These are phyloP conservation scores for Rhipidura dahli DNA, from an alignment of 2,113 vertebrate species.

Conservation along the genomic window DNA sequence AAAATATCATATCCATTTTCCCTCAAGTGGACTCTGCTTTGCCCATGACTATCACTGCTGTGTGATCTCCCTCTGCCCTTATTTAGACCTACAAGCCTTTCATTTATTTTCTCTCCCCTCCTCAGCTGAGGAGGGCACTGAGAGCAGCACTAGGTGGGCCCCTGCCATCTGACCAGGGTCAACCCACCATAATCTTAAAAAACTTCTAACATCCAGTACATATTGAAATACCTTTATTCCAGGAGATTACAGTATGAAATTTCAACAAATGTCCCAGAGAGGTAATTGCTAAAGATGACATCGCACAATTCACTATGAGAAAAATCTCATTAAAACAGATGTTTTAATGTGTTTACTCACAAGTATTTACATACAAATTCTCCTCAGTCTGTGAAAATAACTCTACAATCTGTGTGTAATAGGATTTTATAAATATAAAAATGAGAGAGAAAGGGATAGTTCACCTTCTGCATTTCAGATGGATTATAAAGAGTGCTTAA, in stretches of 20 bases:
- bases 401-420: neutral
- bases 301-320: neutral
- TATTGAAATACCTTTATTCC: neutral
- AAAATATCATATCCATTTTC: neutral
- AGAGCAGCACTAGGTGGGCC: neutral
- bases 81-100: neutral
- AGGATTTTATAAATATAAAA: neutral
- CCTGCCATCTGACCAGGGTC: neutral
- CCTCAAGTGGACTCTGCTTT: neutral
- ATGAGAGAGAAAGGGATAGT: neutral
- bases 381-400: neutral
- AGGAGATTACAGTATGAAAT: neutral
- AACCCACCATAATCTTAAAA: neutral
- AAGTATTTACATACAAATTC: neutral
- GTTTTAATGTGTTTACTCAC: neutral
- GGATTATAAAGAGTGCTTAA: neutral
- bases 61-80: neutral
- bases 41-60: neutral
- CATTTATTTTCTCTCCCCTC: neutral
- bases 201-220: neutral
- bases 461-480: neutral
- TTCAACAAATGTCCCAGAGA: neutral
- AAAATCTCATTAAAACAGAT: neutral
- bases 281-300: neutral
- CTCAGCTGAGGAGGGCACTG: neutral